Conservation (phyloP, 2,888 invertebrate genomes). For the Drosophila kambysellisi region DNA sequence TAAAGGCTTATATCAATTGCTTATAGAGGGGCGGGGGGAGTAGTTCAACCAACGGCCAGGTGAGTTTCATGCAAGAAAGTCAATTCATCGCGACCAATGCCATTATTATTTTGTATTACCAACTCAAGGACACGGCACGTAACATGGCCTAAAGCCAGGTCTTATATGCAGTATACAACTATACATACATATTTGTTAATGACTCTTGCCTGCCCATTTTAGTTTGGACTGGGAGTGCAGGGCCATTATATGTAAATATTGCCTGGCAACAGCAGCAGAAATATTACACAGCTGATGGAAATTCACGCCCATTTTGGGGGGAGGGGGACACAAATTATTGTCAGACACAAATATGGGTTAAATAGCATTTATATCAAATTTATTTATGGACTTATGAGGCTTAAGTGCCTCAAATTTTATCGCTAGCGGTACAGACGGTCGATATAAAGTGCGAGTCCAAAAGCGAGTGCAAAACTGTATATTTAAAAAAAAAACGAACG, state of each 20-base stretch:
- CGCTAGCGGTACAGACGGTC: conserved; percentile 45
- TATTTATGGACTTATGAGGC: conserved; percentile 67
- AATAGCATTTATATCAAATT: conserved; percentile 69
- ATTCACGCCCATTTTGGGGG: conserved; percentile 55
- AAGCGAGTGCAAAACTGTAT: conserved; percentile 51
- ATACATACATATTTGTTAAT: conserved; percentile 25
- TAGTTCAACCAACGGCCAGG: conserved; percentile 24
- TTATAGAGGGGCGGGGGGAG: background rate
- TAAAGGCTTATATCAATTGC: conserved; percentile 15
- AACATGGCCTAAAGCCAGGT: conserved; percentile 40
- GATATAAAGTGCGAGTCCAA: conserved; percentile 32
- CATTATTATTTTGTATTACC: conserved; percentile 43
- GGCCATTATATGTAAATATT: conserved; percentile 49
- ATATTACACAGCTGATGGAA: conserved; percentile 21
- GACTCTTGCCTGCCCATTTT: conserved; percentile 49
- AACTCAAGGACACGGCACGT: conserved; percentile 65
- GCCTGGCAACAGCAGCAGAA: conserved; percentile 20
- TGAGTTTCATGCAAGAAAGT: conserved; percentile 24
- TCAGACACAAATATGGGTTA: conserved; percentile 74
- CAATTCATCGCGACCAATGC: conserved; percentile 56
- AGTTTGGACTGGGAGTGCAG: conserved; percentile 27
- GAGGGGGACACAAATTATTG: conserved; percentile 45
- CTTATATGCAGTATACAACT: conserved; percentile 14
- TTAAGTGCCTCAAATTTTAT: conserved; percentile 65
- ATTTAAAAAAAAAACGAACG: conserved; percentile 59